Evolutionary conservation across 2,797 vertebrate species (phyloP).

Genomic region (Schizopygopsis malacanthus): DNA sequence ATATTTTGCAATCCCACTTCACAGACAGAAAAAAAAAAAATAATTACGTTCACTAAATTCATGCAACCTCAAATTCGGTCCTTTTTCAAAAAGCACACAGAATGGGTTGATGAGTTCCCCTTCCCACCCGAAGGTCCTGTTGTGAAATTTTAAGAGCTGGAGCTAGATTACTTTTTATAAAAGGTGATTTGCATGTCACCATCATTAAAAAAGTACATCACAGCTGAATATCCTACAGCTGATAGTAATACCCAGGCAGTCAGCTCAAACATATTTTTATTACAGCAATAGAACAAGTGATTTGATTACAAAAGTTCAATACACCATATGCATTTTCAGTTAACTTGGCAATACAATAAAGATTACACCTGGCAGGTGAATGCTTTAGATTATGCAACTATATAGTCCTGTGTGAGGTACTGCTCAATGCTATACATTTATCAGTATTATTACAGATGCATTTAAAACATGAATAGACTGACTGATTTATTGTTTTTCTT

Average conservation of each 20-base stretch:
- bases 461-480: background rate
- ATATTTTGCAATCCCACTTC: constrained; percentile 16
- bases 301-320: constrained; percentile 27
- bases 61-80: background rate
- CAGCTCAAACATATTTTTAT: constrained; percentile 12
- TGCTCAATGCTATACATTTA: background rate
- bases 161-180: background rate
- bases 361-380: constrained; percentile 12
- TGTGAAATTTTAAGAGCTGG: background rate
- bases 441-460: background rate
- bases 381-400: constrained; percentile 12
- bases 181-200: background rate
- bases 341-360: constrained; percentile 16
- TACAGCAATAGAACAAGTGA: background rate
- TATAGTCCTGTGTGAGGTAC: background rate
- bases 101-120: background rate
- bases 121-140: background rate
- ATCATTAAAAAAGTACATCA: background rate
- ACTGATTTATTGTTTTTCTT: background rate
- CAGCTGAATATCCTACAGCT: background rate
- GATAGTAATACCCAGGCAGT: background rate
- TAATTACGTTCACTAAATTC: background rate
- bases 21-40: background rate
- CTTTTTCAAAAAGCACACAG: background rate
- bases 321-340: constrained; percentile 2